Evolutionary conservation across 2,888 invertebrate genomes (phyloP).

Genomic region (Andrena praecox): DNA sequence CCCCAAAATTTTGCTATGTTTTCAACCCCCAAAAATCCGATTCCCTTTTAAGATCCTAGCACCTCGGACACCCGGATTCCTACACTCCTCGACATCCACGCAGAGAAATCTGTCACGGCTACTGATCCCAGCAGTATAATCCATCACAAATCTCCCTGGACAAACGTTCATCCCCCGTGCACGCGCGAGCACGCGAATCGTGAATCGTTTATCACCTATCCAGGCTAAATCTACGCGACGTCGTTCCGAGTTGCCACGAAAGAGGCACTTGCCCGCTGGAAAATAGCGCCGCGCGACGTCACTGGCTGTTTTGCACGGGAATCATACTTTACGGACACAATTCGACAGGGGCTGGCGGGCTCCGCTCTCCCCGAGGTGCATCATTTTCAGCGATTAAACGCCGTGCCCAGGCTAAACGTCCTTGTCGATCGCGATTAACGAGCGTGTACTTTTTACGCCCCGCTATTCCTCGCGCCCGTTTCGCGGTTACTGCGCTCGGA

Average conservation of each 20-base stretch:
- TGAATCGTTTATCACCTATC: constrained; percentile 38
- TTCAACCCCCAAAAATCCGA: no score
- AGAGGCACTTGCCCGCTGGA: constrained; percentile 30
- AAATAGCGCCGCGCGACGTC: constrained; percentile 14
- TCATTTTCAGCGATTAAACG: constrained; percentile 60
- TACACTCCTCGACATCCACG: no score
- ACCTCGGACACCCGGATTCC: no score
- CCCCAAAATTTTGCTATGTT: no score
- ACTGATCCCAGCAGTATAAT: no score
- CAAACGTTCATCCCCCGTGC: no score
- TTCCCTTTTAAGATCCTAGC: no score
- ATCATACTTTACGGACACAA: constrained; percentile 32
- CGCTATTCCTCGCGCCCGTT: constrained; percentile 33
- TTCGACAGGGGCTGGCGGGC: constrained; percentile 7
- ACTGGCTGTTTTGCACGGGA: not conserved
- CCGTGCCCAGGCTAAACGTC: constrained; percentile 19
- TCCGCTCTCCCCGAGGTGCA: constrained; percentile 16
- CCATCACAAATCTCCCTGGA: no score
- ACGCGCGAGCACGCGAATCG: constrained; percentile 18
- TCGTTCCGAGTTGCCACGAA: constrained; percentile 14
- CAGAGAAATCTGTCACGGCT: no score
- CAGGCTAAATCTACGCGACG: constrained; percentile 45
- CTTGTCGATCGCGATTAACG: constrained; percentile 60
- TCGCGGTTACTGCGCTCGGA: constrained; percentile 18
- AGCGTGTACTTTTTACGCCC: constrained; percentile 43